These are phyloP conservation scores for Lypha dubia DNA, from an alignment of 2,888 invertebrate species.

Conservation along the genomic window DNA sequence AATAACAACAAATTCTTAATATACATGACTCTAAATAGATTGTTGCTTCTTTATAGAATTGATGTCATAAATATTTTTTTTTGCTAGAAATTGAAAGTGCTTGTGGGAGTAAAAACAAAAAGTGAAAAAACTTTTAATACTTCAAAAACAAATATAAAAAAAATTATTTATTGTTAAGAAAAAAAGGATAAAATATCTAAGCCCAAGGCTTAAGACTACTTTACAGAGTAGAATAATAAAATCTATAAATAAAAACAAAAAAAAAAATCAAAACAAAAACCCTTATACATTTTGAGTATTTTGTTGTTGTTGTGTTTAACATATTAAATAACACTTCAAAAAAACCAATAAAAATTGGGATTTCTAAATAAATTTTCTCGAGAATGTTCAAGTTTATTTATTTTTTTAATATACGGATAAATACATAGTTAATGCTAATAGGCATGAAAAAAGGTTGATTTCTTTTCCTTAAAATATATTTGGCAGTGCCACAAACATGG, in stretches of 20 bases:
- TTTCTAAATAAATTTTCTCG: not conserved
- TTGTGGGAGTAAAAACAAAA: not conserved
- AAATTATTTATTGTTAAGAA: conserved; percentile 42
- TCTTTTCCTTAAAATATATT: not conserved
- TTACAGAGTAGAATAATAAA: conserved; percentile 16
- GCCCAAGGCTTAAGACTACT: conserved; percentile 46
- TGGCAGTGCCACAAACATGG: not conserved
- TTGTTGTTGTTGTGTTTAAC: conserved; percentile 51
- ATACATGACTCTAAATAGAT: conserved; percentile 29
- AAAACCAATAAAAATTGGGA: conserved; percentile 54
- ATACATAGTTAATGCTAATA: not conserved
- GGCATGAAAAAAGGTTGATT: not conserved
- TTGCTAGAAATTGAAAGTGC: conserved; percentile 40
- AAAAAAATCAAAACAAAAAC: not conserved
- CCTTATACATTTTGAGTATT: conserved; percentile 23
- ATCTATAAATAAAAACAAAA: conserved; percentile 17
- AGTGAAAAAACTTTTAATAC: not conserved
- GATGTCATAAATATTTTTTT: conserved; percentile 60
- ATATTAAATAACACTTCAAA: conserved; percentile 61
- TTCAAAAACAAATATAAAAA: not conserved
- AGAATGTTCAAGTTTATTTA: not conserved
- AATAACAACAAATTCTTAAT: not conserved
- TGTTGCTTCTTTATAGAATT: conserved; percentile 51
- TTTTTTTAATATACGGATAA: not conserved
- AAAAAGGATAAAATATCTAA: conserved; percentile 58